phyloP scores from a whole-genome alignment of 2,113 vertebrate species.

The Megaleporinus macrocephalus region DNA sequence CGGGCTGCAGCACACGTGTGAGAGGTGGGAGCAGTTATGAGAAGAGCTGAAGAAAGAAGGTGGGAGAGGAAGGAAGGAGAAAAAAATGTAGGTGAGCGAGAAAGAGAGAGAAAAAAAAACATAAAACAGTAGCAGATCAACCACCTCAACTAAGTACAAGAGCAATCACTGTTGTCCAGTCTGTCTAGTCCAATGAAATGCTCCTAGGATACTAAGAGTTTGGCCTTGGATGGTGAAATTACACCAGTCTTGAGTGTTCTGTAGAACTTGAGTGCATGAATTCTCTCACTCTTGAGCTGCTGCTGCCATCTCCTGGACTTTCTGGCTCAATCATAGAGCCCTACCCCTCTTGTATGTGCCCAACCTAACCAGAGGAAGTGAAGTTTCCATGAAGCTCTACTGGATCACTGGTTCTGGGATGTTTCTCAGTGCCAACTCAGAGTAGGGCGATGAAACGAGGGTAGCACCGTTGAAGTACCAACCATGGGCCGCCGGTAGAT shows the following conservation, averaged over 20 bases:
- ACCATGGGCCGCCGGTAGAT: not conserved
- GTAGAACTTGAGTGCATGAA: not conserved
- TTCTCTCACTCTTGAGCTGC: not conserved
- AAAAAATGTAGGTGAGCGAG: not conserved
- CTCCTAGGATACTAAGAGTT: no score
- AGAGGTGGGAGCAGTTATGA: not conserved
- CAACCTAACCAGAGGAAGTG: not conserved
- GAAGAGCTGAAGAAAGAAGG: not conserved
- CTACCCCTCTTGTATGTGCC: not conserved
- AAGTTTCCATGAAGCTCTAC: not conserved
- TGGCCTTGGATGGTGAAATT: not conserved
- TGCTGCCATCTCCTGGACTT: not conserved
- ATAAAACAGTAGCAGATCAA: not conserved
- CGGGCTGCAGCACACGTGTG: not conserved
- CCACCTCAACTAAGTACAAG: not conserved
- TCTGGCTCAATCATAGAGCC: not conserved
- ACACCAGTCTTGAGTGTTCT: not conserved
- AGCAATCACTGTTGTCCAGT: not conserved
- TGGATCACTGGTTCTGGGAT: not conserved
- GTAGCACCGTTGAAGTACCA: no score
- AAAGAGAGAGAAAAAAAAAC: not conserved
- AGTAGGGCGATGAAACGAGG: no score
- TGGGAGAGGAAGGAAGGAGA: not conserved
- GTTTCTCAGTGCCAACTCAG: not conserved
- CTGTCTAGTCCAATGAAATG: no score